Evolutionary conservation across 2,113 vertebrate genomes (phyloP).

Genomic region (Polypterus bichir): DNA sequence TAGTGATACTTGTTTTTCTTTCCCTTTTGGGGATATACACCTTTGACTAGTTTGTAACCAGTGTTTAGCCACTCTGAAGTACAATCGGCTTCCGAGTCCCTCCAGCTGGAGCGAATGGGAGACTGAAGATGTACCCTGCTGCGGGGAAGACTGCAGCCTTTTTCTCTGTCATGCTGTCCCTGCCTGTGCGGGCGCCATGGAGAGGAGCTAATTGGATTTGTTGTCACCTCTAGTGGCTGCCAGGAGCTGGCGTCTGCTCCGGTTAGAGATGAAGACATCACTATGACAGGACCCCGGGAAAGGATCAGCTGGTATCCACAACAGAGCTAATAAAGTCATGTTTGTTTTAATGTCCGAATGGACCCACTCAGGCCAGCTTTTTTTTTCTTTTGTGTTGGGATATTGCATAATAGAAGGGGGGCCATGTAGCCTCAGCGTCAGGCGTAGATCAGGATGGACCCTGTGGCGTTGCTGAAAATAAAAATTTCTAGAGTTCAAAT

Average conservation of each 20-base stretch:
- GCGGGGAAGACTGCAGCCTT: constrained; percentile 50
- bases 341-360: constrained; percentile 78
- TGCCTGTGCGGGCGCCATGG: constrained; percentile 67
- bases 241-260: constrained; percentile 90
- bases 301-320: constrained; percentile 95
- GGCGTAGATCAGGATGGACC: no score
- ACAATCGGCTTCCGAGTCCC: constrained; percentile 29
- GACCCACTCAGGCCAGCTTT: constrained; percentile 81
- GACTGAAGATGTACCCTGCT: constrained; percentile 44
- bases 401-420: not conserved
- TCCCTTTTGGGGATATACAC: not conserved
- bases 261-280: constrained; percentile 99
- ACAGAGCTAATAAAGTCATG: constrained; percentile 83
- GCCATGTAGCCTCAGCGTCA: not conserved
- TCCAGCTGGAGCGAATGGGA: constrained; percentile 23
- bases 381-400: constrained; percentile 33
- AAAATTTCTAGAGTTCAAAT: no score
- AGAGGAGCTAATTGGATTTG: constrained; percentile 99
- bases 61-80: not conserved
- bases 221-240: constrained; percentile 96
- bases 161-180: constrained; percentile 49
- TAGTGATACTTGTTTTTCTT: constrained; percentile 18
- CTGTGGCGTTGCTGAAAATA: no score
- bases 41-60: not conserved
- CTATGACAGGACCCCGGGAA: constrained; percentile 87